Evolutionary conservation across 2,888 invertebrate species (phyloP).

Genomic region (Pristionchus fissidentatus): DNA sequence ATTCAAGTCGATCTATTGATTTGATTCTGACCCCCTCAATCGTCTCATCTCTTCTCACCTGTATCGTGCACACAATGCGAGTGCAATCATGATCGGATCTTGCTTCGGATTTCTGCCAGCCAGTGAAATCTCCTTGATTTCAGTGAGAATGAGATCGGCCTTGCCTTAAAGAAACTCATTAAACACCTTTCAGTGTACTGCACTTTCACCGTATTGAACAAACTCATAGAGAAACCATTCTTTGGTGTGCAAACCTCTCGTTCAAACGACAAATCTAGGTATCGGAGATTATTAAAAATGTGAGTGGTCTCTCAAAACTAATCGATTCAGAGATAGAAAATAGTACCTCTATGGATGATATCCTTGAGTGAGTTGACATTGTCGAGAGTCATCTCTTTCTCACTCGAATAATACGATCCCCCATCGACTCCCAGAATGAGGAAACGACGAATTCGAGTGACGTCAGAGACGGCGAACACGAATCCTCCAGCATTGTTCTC

Average conservation of each 20-base stretch:
- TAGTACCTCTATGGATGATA: slow-evolving; percentile 72
- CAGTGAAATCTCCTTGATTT: slow-evolving; percentile 73
- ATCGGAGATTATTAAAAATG: too few species aligned
- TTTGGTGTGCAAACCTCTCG: too few species aligned
- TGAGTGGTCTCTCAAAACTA: too few species aligned
- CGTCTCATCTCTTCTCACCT: slow-evolving; percentile 56
- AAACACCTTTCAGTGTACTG: too few species aligned
- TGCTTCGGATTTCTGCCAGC: slow-evolving; percentile 76
- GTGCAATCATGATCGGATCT: slow-evolving; percentile 80
- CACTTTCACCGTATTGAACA: too few species aligned
- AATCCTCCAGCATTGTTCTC: slow-evolving; percentile 74
- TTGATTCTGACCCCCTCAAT: background rate
- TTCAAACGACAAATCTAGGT: too few species aligned
- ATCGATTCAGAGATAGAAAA: too few species aligned
- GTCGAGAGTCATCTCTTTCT: slow-evolving; percentile 73
- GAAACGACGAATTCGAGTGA: slow-evolving; percentile 75
- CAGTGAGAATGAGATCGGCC: slow-evolving; percentile 74
- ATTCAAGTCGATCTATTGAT: background rate
- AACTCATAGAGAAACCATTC: too few species aligned
- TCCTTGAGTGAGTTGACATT: slow-evolving; percentile 73
- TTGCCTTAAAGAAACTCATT: slow-evolving; percentile 65
- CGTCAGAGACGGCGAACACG: slow-evolving; percentile 75
- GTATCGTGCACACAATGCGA: slow-evolving; percentile 81
- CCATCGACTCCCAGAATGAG: slow-evolving; percentile 76
- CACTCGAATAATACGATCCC: slow-evolving; percentile 74